Evolutionary conservation across 2,797 vertebrate species (phyloP).

Genomic region (Ciconia nigra): DNA sequence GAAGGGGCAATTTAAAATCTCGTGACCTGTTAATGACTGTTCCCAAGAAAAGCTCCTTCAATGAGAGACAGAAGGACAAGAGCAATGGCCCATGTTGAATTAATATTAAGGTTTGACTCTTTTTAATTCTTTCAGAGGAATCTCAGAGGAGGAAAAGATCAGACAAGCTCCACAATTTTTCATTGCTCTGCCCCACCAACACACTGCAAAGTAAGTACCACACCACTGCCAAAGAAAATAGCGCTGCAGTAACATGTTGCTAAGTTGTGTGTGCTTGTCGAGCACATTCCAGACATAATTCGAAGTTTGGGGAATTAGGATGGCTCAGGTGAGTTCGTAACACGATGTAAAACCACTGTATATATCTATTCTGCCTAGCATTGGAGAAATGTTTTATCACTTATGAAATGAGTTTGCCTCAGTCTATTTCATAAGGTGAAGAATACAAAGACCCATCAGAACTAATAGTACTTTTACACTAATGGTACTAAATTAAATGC

Average conservation of each 20-base stretch:
- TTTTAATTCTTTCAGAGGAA: conserved; percentile 48
- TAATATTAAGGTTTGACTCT: conserved; percentile 31
- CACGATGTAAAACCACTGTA: background rate
- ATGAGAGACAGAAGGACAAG: conserved; percentile 41
- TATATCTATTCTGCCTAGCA: background rate
- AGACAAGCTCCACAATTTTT: conserved; percentile 42
- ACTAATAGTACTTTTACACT: background rate
- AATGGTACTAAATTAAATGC: background rate
- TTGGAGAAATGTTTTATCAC: background rate
- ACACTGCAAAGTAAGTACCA: conserved; percentile 28
- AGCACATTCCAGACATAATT: background rate
- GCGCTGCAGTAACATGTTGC: background rate
- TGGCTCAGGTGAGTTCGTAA: background rate
- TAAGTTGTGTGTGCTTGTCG: background rate
- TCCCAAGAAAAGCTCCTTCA: conserved; percentile 37
- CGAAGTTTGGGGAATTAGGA: background rate
- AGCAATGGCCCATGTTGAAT: conserved; percentile 46
- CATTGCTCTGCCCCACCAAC: background rate
- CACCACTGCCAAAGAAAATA: conserved; percentile 26
- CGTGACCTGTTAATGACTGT: conserved; percentile 58
- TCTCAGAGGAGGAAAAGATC: conserved; percentile 36
- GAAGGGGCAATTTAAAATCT: conserved; percentile 45
- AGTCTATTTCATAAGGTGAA: background rate
- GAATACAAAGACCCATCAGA: background rate
- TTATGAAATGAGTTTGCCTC: background rate